Percentiles rank a stretch among this genome's conserved stretches.
phyloP scores from a whole-genome alignment of 2,888 invertebrate species.

The Salticus scenicus region DNA sequence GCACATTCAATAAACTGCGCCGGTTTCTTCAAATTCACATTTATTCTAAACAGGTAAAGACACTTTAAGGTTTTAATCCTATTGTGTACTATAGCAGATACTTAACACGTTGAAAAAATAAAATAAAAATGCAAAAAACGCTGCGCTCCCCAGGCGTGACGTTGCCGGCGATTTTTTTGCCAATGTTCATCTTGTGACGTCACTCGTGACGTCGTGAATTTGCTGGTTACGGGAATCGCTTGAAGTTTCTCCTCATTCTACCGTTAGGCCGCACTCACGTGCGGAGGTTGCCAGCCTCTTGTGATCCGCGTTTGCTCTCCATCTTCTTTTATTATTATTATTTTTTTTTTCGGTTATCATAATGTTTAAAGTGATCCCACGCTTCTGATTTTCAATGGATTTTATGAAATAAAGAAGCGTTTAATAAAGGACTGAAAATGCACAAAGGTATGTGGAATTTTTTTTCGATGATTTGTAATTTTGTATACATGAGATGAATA shows the following conservation, averaged over 20 bases:
- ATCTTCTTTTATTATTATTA: conserved; percentile 35
- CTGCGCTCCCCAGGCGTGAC: conserved; percentile 23
- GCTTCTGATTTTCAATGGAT: background rate
- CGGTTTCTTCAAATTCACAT: background rate
- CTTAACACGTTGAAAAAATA: background rate
- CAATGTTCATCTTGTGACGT: conserved; percentile 47
- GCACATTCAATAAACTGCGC: background rate
- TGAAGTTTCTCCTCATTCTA: conserved; percentile 62
- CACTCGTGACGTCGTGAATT: conserved; percentile 45
- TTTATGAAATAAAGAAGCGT: background rate
- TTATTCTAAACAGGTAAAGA: background rate
- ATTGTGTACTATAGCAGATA: background rate
- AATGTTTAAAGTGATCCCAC: background rate
- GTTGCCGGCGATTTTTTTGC: conserved; percentile 31
- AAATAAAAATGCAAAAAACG: background rate
- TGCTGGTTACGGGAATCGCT: conserved; percentile 50
- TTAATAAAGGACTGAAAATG: background rate
- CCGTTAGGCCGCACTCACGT: conserved; percentile 62
- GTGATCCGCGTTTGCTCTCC: conserved; percentile 61
- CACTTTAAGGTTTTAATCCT: background rate
- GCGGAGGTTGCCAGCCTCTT: conserved; percentile 60
- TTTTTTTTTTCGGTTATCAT: background rate
- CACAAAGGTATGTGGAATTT: no score
- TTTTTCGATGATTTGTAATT: no score
- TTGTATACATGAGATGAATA: no score